Evolutionary conservation across 92 coral and sea anemone genomes (phyloP), one percentile per base, ranked within the genome.

Genomic region (Scolanthus callimorphus): DNA sequence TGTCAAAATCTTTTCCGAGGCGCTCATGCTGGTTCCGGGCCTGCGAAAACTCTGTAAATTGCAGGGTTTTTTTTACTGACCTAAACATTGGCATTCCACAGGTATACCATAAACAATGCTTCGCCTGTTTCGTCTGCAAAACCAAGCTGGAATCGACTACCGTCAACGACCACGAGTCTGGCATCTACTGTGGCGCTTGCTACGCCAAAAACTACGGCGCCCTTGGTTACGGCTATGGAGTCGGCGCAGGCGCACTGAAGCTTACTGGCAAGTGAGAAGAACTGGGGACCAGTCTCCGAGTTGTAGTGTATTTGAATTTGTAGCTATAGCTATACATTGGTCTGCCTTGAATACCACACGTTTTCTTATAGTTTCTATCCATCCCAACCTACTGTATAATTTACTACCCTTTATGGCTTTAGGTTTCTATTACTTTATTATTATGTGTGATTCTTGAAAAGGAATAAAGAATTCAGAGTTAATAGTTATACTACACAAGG

Each of bases 111-210:
- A 77, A 59, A 57, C 49, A 45, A 1, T 77, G 84, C 30, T 77
- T 77, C 61, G 57, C 54, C 39, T 77, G 84, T 20, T 60, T 31
- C 27, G 67, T 54, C 25, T 77, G 84, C 22, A 48, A 55, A 12
- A 52, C 62, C 29, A 34, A 56, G 26, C 38, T 75, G 51, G 58
- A 62, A 12, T 58, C 77, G n/a, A 77, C 77, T 12, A 54, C 65
- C 1, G 74, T 72, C 50, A 72, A 69, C 20, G 84, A 77, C 31
- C 84, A 77, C n/a, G 62, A 69, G 28, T 48, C 49, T 48, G 84
- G 69, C n/a, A 77, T 77, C 55, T 77, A 77, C 49, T 77, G 84
- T 34, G 56, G 29, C 54, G 74, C 74, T 0, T 67, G 74, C 31
- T 67, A 67, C 55, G 51, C 74, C 41, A 67, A 67, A 31, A 54